Conservation (phyloP, 2,113 vertebrate species). For the Sebastes fasciatus region DNA sequence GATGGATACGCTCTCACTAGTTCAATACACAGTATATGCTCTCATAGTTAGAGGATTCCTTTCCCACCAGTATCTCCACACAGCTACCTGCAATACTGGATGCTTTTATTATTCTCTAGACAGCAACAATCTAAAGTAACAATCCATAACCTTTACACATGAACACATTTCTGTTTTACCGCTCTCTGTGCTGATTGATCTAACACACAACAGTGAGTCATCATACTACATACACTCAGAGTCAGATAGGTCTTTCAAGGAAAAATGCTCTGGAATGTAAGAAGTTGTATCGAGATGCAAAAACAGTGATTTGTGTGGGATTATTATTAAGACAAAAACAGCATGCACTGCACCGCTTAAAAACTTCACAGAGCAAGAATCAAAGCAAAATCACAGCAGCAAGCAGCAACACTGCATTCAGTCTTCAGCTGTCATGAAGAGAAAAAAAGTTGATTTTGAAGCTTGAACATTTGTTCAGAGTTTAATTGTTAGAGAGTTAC, state of each 20-base stretch:
- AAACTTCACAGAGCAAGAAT: not conserved
- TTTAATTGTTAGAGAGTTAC: not conserved
- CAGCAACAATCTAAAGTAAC: not conserved
- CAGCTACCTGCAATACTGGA: not conserved
- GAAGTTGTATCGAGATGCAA: not conserved
- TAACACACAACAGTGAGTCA: not conserved
- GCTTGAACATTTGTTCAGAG: not conserved
- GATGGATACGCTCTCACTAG: conserved; percentile 9
- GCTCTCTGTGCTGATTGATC: not conserved
- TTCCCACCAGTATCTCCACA: not conserved
- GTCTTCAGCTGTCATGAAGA: not conserved
- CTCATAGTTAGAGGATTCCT: conserved; percentile 9
- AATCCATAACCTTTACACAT: not conserved
- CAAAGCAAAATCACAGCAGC: not conserved
- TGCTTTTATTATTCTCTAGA: conserved; percentile 1
- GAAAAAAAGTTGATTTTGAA: not conserved
- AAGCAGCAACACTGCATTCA: not conserved
- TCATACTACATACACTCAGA: not conserved
- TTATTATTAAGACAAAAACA: not conserved
- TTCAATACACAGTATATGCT: conserved; percentile 22
- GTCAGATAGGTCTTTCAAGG: not conserved
- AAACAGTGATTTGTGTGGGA: not conserved
- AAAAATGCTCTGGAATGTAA: conserved; percentile 4
- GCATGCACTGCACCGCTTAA: not conserved
- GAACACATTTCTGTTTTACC: not conserved